Evolutionary conservation across 2,113 vertebrate genomes (phyloP).

Genomic region (Halichoeres trimaculatus): DNA sequence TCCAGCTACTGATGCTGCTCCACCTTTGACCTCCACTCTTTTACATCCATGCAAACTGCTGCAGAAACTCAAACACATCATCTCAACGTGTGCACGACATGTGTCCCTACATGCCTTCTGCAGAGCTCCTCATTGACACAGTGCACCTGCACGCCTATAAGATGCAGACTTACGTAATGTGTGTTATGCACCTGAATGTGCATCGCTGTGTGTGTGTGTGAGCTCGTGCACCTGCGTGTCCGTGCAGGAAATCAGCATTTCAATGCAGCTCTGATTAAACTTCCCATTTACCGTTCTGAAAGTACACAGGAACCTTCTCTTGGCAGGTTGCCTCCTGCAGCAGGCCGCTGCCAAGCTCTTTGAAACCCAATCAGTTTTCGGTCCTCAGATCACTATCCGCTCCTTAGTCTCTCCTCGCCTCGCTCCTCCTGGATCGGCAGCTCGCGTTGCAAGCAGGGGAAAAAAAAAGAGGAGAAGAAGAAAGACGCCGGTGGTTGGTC

Average conservation of each 20-base stretch:
- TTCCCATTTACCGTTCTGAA: constrained; percentile 78
- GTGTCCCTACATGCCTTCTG: constrained; percentile 17
- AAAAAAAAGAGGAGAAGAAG: constrained; percentile 17
- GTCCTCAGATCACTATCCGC: constrained; percentile 81
- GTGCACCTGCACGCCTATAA: constrained; percentile 47
- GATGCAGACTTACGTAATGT: constrained; percentile 48
- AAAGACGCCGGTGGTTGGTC: constrained; percentile 61
- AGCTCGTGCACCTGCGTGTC: constrained; percentile 11
- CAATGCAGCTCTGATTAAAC: constrained; percentile 80
- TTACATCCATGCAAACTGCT: too few relatives aligned
- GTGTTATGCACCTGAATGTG: constrained; percentile 11
- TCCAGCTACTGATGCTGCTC: background rate
- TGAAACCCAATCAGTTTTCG: constrained; percentile 84
- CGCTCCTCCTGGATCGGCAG: constrained; percentile 60
- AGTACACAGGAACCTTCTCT: constrained; percentile 78
- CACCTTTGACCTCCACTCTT: constrained; percentile 37
- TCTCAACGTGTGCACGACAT: too few relatives aligned
- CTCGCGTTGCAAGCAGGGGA: constrained; percentile 35
- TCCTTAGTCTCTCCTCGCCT: constrained; percentile 66
- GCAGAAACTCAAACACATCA: too few relatives aligned
- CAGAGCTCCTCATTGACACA: constrained; percentile 46
- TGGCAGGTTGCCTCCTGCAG: constrained; percentile 79
- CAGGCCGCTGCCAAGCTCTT: constrained; percentile 80
- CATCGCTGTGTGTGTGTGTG: constrained; percentile 23
- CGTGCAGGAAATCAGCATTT: constrained; percentile 77